Evolutionary conservation across 2,888 invertebrate genomes (phyloP), one percentile per base, ranked within the genome.

Genomic region (Eupeodes latifasciatus): DNA sequence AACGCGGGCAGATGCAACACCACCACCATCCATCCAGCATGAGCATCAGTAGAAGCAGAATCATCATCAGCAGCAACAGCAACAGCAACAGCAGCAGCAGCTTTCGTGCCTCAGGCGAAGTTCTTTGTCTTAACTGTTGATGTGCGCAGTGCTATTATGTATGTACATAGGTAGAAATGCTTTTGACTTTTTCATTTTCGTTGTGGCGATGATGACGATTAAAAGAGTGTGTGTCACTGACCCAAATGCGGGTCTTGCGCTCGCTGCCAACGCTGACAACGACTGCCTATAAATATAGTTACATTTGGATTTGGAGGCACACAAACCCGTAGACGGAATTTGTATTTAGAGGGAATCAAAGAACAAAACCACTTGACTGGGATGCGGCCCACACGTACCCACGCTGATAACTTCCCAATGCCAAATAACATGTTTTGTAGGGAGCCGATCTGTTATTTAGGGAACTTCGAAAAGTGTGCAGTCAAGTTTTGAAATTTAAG

Each of bases 221-320:
- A 44, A 71, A 78, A 62, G 76, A 83, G 86, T 61, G 82, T 83
- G 87, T 87, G 87, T 86, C 83, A 71, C 76, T 87, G 87, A 87
- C 87, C 87, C 87, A 87, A 76, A 87, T 87, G 87, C 83, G 76
- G 71, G 80, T 36, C 71, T 83, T 71, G 27, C 59, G 40, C 59
- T 74, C 44, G 80, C 71, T 67, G 59, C 49, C 55, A 80, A 19
- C 19, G 19, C 19, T 87, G 79, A 79, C 75, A 83, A 49, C 27
- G 27, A 27, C 27, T 71, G 36, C 53, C 64, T 55, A 86, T 82
- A 67, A 85, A 81, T 49, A 62, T 59, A 59, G 34, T 59, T 14
- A 36, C 64, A 57, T n/a, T 27, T 27, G 5, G 4, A n/a, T 4
- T 19, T 9, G 10, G 16, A 51, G 51, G 12, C 2, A 0, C 55